Base-by-base conservation (phyloP, 2,113 vertebrate species). In the Megatriorchis doriae region DNA sequence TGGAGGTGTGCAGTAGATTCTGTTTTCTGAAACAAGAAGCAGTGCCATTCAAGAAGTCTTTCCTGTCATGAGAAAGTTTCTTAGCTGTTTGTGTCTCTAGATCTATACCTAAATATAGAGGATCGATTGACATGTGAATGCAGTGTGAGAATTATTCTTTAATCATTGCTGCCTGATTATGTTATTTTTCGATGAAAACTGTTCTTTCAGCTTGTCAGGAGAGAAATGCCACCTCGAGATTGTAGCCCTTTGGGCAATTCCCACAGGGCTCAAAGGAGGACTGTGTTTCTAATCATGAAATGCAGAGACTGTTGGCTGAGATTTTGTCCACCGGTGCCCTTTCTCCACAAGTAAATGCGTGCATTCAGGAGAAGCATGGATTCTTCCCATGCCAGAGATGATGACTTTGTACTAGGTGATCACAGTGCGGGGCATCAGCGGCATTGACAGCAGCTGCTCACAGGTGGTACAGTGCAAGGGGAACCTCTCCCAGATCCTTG, bases 21-120 rank as follows among this genome's bases (percentile, higher is more conserved):
- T 59, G 17, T 81, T 94, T 81, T 95, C 83, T 94, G 32, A 94
- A 90, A 74, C 47, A 56, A 77, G 79, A 91, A 90, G 65, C 13
- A 26, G 7, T 74, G 81, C 50, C 31, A 27, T 79, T 79, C 25
- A 63, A 48, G 31, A 88, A 45, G 55, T 58, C 25, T 3, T 92
- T 77, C 78, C 53, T 55, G 25, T 86, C 88, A 48, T 72, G 31
- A 81, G 90, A 65, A 91, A 72, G 65, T 73, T 62, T 55, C 75
- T 81, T 92, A 85, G 55, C 13, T 74, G 31, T 77, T 36, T 38
- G 16, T 61, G 6, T 66, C 43, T 92, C 32, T 75, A 61, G 22
- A 75, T 88, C 56, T 71, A 9, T 85, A 66, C 47, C 27, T 77
- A 62, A n/a, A 42, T 82, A 42, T 11, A 58, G 55, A 48, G 34